phyloP scores from a whole-genome alignment of 2,888 invertebrate genomes.

The Conchocele bisecta region DNA sequence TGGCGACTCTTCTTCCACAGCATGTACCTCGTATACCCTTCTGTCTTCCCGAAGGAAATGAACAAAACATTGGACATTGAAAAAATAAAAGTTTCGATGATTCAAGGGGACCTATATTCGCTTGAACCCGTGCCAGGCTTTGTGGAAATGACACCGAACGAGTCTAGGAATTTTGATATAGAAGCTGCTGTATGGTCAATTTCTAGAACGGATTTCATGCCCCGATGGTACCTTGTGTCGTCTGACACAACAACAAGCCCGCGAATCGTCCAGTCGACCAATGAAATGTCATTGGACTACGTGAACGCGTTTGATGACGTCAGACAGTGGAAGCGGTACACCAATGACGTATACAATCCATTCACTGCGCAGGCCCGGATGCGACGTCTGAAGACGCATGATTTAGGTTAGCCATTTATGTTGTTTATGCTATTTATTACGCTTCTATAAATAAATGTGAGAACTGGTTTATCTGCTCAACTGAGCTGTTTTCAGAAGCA shows the following conservation, averaged over 20 bases:
- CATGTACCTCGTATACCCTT: slow-evolving; percentile 67
- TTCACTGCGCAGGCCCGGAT: slow-evolving; percentile 60
- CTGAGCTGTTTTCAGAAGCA: too few relatives aligned
- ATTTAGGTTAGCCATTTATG: slow-evolving; percentile 37
- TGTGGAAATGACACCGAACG: slow-evolving; percentile 35
- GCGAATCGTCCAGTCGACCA: slow-evolving; percentile 59
- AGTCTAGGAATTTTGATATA: slow-evolving; percentile 32
- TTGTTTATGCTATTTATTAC: too few relatives aligned
- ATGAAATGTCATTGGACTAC: slow-evolving; percentile 51
- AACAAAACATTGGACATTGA: slow-evolving; percentile 39
- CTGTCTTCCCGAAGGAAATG: slow-evolving; percentile 52
- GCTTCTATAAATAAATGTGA: too few relatives aligned
- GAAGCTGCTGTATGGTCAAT: slow-evolving; percentile 61
- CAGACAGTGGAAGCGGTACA: slow-evolving; percentile 68
- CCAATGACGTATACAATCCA: slow-evolving; percentile 65
- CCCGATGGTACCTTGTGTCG: slow-evolving; percentile 69
- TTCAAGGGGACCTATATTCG: slow-evolving; percentile 63
- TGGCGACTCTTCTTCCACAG: slow-evolving; percentile 74
- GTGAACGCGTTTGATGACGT: slow-evolving; percentile 61
- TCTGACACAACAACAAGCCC: slow-evolving; percentile 37
- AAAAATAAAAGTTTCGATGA: slow-evolving; percentile 51
- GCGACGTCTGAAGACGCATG: slow-evolving; percentile 14
- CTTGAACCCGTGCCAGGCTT: slow-evolving; percentile 59
- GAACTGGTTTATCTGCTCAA: too few relatives aligned
- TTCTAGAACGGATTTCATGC: slow-evolving; percentile 66